A percentile compares a stretch with the other conserved stretches of the same genome.
phyloP scores from a whole-genome alignment of 2,888 invertebrate genomes.

The Polydrusus pterygomalis region DNA sequence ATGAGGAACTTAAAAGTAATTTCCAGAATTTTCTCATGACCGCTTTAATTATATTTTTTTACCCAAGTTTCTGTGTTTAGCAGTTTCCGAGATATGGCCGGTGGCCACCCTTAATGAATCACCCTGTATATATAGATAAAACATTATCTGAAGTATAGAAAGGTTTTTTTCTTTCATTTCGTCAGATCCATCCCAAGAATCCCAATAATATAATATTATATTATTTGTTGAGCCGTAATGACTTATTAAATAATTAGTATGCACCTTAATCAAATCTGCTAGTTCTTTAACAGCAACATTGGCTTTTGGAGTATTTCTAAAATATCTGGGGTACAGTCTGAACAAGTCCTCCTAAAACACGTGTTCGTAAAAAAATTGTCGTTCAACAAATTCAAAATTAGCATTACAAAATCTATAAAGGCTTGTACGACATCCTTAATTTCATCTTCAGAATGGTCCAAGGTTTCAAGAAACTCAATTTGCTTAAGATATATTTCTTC shows the following conservation, averaged over 20 bases:
- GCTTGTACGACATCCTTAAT: slow-evolving; percentile 62
- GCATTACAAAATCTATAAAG: slow-evolving; percentile 65
- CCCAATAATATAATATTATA: too few species aligned
- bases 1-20: too few species aligned
- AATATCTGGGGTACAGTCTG: slow-evolving; percentile 67
- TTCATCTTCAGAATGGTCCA: slow-evolving; percentile 60
- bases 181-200: too few species aligned
- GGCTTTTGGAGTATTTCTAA: slow-evolving; percentile 68
- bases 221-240: too few species aligned
- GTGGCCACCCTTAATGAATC: too few species aligned
- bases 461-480: slow-evolving; percentile 61
- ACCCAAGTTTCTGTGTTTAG: too few species aligned
- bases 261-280: slow-evolving; percentile 62
- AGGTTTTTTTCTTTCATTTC: too few species aligned
- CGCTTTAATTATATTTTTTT: too few species aligned
- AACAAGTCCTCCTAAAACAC: slow-evolving; percentile 67
- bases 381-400: background rate
- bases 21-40: too few species aligned
- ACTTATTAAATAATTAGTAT: background rate
- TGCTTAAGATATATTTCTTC: slow-evolving; percentile 62
- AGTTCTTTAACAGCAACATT: slow-evolving; percentile 63
- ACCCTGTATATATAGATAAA: too few species aligned
- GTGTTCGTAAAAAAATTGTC: background rate
- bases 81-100: too few species aligned
- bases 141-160: too few species aligned